A percentile compares a stretch with the other conserved stretches of the same genome.
Conservation (phyloP, 2,113 vertebrate species). For the Mesocricetus auratus region DNA sequence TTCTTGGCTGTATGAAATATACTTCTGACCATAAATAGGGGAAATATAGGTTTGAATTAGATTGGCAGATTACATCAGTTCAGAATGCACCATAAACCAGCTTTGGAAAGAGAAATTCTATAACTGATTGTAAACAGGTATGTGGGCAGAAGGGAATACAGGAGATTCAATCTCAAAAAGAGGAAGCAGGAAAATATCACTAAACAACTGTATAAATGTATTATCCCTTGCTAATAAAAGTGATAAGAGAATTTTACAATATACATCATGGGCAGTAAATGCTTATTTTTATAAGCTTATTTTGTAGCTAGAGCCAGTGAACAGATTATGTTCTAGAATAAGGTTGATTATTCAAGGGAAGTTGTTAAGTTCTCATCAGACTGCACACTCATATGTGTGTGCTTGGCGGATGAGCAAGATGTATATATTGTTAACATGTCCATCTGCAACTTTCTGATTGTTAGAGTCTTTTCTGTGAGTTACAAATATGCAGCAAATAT, state of each 20-base stretch:
- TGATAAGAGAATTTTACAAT: conserved; percentile 38
- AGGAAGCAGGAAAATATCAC: conserved; percentile 61
- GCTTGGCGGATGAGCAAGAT: conserved; percentile 61
- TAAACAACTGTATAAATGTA: conserved; percentile 26
- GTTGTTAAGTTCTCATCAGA: conserved; percentile 39
- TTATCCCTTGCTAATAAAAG: conserved; percentile 59
- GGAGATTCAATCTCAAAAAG: conserved; percentile 62
- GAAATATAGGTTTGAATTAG: conserved; percentile 57
- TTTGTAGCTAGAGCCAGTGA: conserved; percentile 42
- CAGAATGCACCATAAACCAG: conserved; percentile 51
- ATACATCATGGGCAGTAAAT: conserved; percentile 53
- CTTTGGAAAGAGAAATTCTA: conserved; percentile 59
- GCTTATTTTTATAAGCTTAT: conserved; percentile 63
- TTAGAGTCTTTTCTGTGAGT: conserved; percentile 50
- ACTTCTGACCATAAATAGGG: conserved; percentile 63
- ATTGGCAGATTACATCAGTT: conserved; percentile 66
- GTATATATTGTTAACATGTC: conserved; percentile 15
- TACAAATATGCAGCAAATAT: conserved; percentile 55
- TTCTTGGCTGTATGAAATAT: conserved; percentile 48
- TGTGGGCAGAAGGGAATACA: conserved; percentile 63
- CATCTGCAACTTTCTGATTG: conserved; percentile 55
- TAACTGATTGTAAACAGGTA: conserved; percentile 67
- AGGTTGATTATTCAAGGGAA: conserved; percentile 59
- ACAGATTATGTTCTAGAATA: conserved; percentile 52
- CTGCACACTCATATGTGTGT: neutral